Percentiles rank a stretch among this genome's conserved stretches.
Evolutionary conservation across 2,113 vertebrate genomes (phyloP).

Genomic region (Cyanoderma ruficeps): DNA sequence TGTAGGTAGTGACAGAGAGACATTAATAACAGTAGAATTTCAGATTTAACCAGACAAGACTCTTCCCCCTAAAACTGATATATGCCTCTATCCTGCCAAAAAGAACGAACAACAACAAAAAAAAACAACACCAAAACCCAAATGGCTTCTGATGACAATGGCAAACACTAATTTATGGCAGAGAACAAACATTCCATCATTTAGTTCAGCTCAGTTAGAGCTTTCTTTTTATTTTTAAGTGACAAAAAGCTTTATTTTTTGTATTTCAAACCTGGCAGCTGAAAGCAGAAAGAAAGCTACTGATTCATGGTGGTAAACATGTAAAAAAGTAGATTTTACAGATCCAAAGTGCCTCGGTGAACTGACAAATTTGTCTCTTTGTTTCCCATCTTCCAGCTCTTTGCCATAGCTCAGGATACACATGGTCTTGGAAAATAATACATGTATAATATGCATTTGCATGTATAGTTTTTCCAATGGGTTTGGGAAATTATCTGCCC

Average conservation of each 20-base stretch:
- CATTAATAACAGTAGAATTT: background rate
- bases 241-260: background rate
- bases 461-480: background rate
- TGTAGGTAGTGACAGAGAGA: background rate
- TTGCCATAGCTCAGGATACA: background rate
- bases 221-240: background rate
- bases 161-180: background rate
- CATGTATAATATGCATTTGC: background rate
- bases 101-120: too few species aligned
- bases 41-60: background rate
- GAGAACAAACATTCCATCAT: background rate
- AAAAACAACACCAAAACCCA: background rate
- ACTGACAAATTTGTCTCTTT: background rate
- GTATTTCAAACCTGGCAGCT: background rate
- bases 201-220: background rate
- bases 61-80: background rate
- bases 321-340: background rate
- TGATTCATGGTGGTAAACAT: background rate
- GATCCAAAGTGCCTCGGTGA: background rate
- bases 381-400: background rate
- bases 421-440: background rate
- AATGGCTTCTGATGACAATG: background rate
- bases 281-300: background rate
- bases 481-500: background rate
- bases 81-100: background rate